Conservation (phyloP, 1,140 invertebrate genomes). For the Drosophila guanche region DNA sequence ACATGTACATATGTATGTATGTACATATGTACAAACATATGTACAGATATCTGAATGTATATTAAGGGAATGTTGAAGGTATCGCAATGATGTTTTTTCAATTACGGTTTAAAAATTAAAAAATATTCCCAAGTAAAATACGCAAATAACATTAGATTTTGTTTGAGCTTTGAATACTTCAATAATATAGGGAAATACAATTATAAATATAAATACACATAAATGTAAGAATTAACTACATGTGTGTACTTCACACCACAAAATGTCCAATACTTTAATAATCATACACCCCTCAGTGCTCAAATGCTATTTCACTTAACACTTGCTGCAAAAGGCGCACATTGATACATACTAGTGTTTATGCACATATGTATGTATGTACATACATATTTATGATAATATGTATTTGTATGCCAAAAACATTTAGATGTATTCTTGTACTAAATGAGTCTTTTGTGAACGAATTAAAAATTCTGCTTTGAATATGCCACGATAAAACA, state of each 20-base stretch:
- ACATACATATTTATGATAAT: constrained; percentile 7
- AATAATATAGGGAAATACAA: not conserved
- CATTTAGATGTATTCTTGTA: constrained; percentile 32
- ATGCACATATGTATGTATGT: too few relatives aligned
- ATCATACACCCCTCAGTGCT: constrained; percentile 11
- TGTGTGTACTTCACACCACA: too few relatives aligned
- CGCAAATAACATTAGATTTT: too few relatives aligned
- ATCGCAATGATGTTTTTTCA: constrained; percentile 14
- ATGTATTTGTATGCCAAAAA: constrained; percentile 51
- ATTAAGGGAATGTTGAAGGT: constrained; percentile 7
- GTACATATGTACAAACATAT: too few relatives aligned
- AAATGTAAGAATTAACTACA: too few relatives aligned
- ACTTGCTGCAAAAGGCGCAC: constrained; percentile 60
- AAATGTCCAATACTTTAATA: not conserved
- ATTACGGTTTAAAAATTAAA: constrained; percentile 7
- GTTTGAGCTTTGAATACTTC: too few relatives aligned
- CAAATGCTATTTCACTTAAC: constrained; percentile 49
- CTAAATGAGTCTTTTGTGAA: constrained; percentile 66
- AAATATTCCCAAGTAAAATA: too few relatives aligned
- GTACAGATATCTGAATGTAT: too few relatives aligned
- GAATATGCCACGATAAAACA: constrained; percentile 67
- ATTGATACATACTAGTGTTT: constrained; percentile 12
- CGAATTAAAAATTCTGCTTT: constrained; percentile 68
- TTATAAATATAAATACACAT: not conserved
- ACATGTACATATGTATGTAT: too few relatives aligned